Evolutionary conservation across 2,113 vertebrate species (phyloP).

Genomic region (Noctilio leporinus): DNA sequence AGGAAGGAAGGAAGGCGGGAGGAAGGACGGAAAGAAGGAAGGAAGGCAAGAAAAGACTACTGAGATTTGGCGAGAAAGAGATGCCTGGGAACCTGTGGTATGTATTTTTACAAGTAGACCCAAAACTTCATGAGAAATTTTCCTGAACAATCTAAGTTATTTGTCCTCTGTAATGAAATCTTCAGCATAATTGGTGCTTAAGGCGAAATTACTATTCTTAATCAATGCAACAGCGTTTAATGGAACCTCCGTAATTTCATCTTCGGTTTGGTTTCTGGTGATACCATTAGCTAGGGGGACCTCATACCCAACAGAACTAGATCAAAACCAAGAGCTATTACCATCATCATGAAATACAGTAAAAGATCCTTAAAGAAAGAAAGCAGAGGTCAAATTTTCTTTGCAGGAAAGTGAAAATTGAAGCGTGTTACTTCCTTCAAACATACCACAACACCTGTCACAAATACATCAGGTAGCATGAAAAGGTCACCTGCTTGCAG

Average conservation of each 20-base stretch:
- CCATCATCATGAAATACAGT: background rate
- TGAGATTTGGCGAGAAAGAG: background rate
- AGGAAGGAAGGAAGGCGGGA: too few relatives aligned
- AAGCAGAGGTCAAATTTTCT: slow-evolving; percentile 27
- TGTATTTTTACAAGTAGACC: slow-evolving; percentile 1
- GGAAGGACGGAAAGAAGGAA: too few relatives aligned
- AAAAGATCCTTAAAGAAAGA: slow-evolving; percentile 15
- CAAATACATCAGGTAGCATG: background rate
- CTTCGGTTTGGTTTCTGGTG: slow-evolving; percentile 7
- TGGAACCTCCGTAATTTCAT: background rate
- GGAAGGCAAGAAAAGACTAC: background rate
- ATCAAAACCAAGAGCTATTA: slow-evolving; percentile 42
- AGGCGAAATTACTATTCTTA: slow-evolving; percentile 26
- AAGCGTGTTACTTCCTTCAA: slow-evolving; percentile 35
- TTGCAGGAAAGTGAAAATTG: slow-evolving; percentile 17
- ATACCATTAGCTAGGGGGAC: background rate
- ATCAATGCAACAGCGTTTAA: slow-evolving; percentile 16
- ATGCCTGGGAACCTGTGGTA: background rate
- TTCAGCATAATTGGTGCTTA: background rate
- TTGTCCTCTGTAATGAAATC: background rate
- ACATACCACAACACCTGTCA: slow-evolving; percentile 32
- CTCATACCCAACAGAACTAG: background rate
- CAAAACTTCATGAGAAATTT: slow-evolving; percentile 21
- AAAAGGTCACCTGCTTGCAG: slow-evolving; percentile 51
- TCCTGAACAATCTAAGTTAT: background rate